Evolutionary conservation across 2,888 invertebrate genomes (phyloP), one percentile per base, ranked within the genome.

Genomic region (Zygogramma bicolorata): DNA sequence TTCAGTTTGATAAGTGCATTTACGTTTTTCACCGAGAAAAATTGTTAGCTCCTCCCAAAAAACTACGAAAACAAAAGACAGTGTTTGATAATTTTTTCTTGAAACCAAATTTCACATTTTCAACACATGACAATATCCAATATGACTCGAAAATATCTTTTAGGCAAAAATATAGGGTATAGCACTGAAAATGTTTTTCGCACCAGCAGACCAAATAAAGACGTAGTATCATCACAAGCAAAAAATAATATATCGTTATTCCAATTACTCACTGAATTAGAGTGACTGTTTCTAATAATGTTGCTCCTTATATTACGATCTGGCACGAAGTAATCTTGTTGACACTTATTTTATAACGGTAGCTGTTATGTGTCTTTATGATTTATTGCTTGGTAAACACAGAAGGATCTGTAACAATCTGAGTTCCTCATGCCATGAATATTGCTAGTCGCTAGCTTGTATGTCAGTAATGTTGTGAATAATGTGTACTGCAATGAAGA

Each of bases 231-330:
- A 13, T 29, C 27, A 46, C 8, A 29, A 27, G 42, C 22, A 40
- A 42, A 46, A 38, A 62, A 25, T 46, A 40, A 27, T 61, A 61
- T 61, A 61, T 65, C 53, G 27, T 68, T 70, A 61, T 59, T 46
- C 49, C 70, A 62, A 70, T 72, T 58, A 72, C 68, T 40, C 58
- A 60, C 49, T 38, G 65, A 70, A 53, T 65, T 70, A 74, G 66
- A 75, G 65, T 49, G 74, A 62, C 53, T 61, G 68, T 58, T 58
- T 68, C 74, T 74, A 66, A 74, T 74, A 74, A 71, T 69, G 65
- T 71, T 58, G 63, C 68, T 68, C 68, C 42, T 46, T 46, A 70
- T 59, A 57, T 68, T 70, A 29, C 67, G 59, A 70, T 60, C 42
- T 66, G 40, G 40, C 60, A 57, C 61, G 61, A 59, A 59, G 53